Evolutionary conservation across 2,113 vertebrate genomes (phyloP).

Genomic region (Platichthys flesus): DNA sequence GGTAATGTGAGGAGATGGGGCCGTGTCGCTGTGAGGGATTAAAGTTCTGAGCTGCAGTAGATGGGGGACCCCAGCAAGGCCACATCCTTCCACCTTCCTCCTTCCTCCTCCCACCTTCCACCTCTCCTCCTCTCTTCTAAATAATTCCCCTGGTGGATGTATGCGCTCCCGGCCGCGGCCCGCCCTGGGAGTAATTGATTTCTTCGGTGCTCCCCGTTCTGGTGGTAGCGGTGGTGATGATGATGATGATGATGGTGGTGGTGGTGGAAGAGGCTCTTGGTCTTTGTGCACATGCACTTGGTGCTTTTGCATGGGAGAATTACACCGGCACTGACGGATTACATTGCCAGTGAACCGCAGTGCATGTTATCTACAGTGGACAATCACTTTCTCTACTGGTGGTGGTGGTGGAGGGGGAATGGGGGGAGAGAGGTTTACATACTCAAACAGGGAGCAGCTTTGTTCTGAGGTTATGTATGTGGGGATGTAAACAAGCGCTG

Average conservation of each 20-base stretch:
- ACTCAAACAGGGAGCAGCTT: neutral
- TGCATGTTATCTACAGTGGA: slow-evolving; percentile 13
- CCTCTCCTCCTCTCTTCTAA: slow-evolving; percentile 50
- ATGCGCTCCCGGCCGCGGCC: slow-evolving; percentile 46
- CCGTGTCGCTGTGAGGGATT: slow-evolving; percentile 66
- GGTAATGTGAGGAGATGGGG: slow-evolving; percentile 71
- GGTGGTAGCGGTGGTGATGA: slow-evolving; percentile 9
- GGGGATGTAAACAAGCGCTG: neutral
- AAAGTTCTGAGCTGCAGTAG: slow-evolving; percentile 60
- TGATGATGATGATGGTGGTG: slow-evolving; percentile 8
- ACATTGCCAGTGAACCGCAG: slow-evolving; percentile 9
- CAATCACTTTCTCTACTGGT: slow-evolving; percentile 26
- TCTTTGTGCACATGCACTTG: slow-evolving; percentile 30
- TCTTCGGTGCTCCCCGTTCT: slow-evolving; percentile 48
- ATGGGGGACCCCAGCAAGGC: slow-evolving; percentile 53
- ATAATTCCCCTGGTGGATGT: slow-evolving; percentile 63
- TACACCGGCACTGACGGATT: slow-evolving; percentile 44
- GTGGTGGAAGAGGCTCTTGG: slow-evolving; percentile 28
- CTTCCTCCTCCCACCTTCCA: slow-evolving; percentile 37
- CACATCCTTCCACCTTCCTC: slow-evolving; percentile 49
- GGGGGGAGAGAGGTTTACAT: neutral
- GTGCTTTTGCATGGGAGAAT: slow-evolving; percentile 40
- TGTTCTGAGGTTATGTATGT: slow-evolving; percentile 1
- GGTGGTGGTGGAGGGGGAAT: neutral
- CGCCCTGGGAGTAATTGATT: slow-evolving; percentile 72